phyloP scores from a whole-genome alignment of 2,888 invertebrate species.

The Lysandra bellargus region DNA sequence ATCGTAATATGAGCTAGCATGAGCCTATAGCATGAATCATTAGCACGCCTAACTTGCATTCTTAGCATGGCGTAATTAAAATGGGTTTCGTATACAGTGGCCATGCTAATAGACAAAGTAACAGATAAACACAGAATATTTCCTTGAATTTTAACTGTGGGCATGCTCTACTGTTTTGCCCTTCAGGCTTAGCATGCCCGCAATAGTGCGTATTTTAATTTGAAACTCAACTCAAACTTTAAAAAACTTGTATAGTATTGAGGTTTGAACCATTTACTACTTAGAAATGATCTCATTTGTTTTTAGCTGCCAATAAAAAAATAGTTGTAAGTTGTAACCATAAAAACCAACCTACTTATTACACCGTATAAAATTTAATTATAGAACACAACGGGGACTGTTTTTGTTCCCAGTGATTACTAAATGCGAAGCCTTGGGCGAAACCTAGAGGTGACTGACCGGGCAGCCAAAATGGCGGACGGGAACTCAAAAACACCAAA shows the following conservation, averaged over 20 bases:
- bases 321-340: neutral
- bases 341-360: slow-evolving; percentile 18
- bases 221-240: too few species aligned
- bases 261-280: neutral
- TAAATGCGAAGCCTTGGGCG: slow-evolving; percentile 41
- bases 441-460: slow-evolving; percentile 46
- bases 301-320: neutral
- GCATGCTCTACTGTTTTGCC: too few species aligned
- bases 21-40: neutral
- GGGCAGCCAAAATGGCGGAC: slow-evolving; percentile 49
- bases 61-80: too few species aligned
- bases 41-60: too few species aligned
- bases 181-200: too few species aligned
- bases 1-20: neutral
- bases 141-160: too few species aligned
- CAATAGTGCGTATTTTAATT: too few species aligned
- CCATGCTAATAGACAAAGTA: too few species aligned
- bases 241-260: too few species aligned
- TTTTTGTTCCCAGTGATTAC: slow-evolving; percentile 36
- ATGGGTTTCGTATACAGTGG: too few species aligned
- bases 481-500: slow-evolving; percentile 41
- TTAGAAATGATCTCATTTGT: neutral
- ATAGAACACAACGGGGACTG: slow-evolving; percentile 5
- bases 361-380: slow-evolving; percentile 21
- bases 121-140: too few species aligned